Base-by-base conservation (phyloP, 2,113 vertebrate genomes). In the Nanorana parkeri region DNA sequence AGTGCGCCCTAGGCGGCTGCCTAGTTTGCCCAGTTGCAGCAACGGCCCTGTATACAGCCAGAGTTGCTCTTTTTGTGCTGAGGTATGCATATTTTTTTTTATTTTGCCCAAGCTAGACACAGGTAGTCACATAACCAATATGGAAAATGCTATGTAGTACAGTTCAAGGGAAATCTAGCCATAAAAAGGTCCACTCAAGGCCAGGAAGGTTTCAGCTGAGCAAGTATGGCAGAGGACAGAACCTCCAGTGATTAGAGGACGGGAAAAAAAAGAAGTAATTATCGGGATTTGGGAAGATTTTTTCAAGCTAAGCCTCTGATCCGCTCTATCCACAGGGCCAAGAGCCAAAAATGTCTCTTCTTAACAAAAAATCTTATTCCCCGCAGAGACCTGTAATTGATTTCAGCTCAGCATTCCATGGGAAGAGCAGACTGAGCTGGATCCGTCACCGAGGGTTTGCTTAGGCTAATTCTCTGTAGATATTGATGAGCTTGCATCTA, bases 261-360 rank as follows among this genome's bases (percentile, higher is more conserved):
- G 26, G 72, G n/a, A n/a, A n/a, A n/a, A 15, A 61, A 58, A 36
- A 68, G n/a, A 73, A 86, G 28, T 21, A 81, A 78, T 23, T 1
- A 84, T 64, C 21, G 78, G 13, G 80, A 81, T 65, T 17, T 81
- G 64, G 68, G 52, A 8, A 32, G 71, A 84, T 52, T 32, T 55
- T 28, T 84, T 47, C 79, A 85, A 68, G 79, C 1, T 61, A n/a
- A 36, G 77, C 17, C 10, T 55, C 3, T 13, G 66, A 77, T 65
- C 74, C 74, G 21, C 51, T 63, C 41, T 67, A 86, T 32, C 68
- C 77, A 0, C 1, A 83, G 17, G 56, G 0, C 78, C n/a, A 77
- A 75, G 85, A 63, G 74, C 78, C 68, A 78, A 76, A 83, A 84
- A 67, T 17, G 54, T 23, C 68, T 69, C 32, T 23, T 77, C 65